These are phyloP conservation scores for Sylvia borin DNA, from an alignment of 2,797 vertebrate genomes.

Conservation along the genomic window DNA sequence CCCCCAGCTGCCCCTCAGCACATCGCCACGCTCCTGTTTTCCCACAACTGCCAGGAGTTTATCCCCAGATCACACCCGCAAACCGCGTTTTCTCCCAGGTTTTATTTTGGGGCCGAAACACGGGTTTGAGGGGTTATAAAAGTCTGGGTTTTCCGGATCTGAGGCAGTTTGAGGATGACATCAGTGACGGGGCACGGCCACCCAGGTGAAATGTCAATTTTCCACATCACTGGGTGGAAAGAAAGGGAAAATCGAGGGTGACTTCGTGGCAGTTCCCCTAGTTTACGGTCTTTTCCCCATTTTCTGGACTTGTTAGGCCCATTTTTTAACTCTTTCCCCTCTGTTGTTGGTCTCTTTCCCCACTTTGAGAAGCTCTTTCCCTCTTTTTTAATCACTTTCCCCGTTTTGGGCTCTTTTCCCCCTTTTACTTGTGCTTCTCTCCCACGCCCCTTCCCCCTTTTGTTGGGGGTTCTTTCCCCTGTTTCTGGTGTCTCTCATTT, in stretches of 20 bases:
- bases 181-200: background rate
- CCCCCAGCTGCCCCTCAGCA: background rate
- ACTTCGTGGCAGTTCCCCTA: background rate
- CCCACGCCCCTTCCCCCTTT: no score
- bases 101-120: background rate
- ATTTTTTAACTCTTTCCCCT: background rate
- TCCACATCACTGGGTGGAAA: background rate
- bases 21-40: background rate
- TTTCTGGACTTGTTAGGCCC: background rate
- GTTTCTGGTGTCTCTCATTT: background rate
- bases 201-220: background rate
- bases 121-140: background rate
- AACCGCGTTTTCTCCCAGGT: background rate
- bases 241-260: background rate
- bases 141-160: background rate
- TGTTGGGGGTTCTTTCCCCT: background rate
- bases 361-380: no score
- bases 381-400: background rate
- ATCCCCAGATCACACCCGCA: background rate
- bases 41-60: background rate
- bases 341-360: background rate
- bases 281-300: fast-evolving
- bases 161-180: background rate
- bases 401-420: background rate
- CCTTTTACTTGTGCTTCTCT: background rate